Evolutionary conservation across 2,113 vertebrate genomes (phyloP), one percentile per base, ranked within the genome.

Genomic region (Malurus melanocephalus): DNA sequence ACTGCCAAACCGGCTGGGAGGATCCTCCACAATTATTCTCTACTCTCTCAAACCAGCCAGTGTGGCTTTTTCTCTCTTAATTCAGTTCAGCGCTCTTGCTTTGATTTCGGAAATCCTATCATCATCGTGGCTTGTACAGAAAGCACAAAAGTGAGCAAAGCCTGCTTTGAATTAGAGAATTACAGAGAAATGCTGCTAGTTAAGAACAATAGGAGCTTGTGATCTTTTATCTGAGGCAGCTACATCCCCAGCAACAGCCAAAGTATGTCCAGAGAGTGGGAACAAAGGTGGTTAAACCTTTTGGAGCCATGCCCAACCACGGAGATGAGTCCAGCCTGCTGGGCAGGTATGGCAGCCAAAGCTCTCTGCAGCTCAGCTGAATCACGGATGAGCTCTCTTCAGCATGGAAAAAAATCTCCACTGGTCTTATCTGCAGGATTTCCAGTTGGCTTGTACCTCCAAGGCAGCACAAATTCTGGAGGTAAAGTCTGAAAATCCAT

Each of bases 71-170:
- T 80, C 89, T 90, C 85, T 85, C 85, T 80, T 96, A 96, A 96
- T 95, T 96, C 88, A 82, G 85, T 92, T 95, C 91, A 96, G 92
- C 42, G 18, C 91, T 90, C 87, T 52, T 52, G 87, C 93, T 96
- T 96, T 96, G 94, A 93, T 96, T 96, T 95, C 3, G 22, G 94
- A 96, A 96, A 96, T 96, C 93, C 92, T 94, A 96, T 93, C 92
- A 94, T 94, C 92, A 89, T 93, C 4, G 1, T 62, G 84, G 66
- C 81, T 95, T 95, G 81, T 90, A 92, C 87, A 93, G 67, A 92
- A 88, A 95, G 49, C 73, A 95, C 49, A 90, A 87, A 94, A 96
- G 93, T 95, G 94, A 95, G 94, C 38, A 88, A 91, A 95, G 92
- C 60, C 95, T 96, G 95, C 87, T 96, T 96, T 95, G 93, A 93